Evolutionary conservation across 2,113 vertebrate species (phyloP), one percentile per base, ranked within the genome.

Genomic region (Gobius niger): DNA sequence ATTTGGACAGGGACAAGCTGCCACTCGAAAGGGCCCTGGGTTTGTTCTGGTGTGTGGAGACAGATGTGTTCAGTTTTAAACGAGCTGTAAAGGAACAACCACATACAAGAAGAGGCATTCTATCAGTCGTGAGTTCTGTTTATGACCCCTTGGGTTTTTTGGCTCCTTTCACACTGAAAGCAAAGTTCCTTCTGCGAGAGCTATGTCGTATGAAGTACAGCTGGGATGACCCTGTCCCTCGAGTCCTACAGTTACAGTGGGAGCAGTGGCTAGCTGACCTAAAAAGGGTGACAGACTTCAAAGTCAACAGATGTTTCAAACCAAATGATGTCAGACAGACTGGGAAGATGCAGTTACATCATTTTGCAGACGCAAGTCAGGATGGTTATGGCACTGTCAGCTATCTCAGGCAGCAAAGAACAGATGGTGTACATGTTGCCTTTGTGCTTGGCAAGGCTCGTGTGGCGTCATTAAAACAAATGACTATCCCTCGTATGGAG

Each of bases 161-260:
- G 0, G 73, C 73, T 40, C 70, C 67, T 15, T 0, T 82, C 4
- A 16, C 62, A 11, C 50, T 72, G 4, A 19, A 65, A 4, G 68
- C 72, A 4, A 82, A 78, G n/a, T 46, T 75, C 12, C 4, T 82
- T 14, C 50, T 77, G 13, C 71, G 71, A 44, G 69, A 80, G 34
- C 15, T 80, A 2, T 72, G 57, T 52, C 63, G 77, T 46, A 75
- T n/a, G n/a, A n/a, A n/a, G n/a, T n/a, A n/a, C n/a, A n/a, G n/a
- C n/a, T n/a, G n/a, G n/a, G n/a, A n/a, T 14, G 63, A 67, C 2
- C 7, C 7, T 9, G 60, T 78, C 41, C 62, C 54, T 7, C 63
- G 9, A 14, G 1, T 57, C 18, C 18, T 70, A 7, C 68, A 70
- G 24, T 42, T 42, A 5, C 13, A 67, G 47, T 80, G 72, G 77